A percentile compares a stretch with the other conserved stretches of the same genome.
These are phyloP conservation scores for Saturnia japonica DNA, from an alignment of 2,888 invertebrate genomes.

Conservation along the genomic window DNA sequence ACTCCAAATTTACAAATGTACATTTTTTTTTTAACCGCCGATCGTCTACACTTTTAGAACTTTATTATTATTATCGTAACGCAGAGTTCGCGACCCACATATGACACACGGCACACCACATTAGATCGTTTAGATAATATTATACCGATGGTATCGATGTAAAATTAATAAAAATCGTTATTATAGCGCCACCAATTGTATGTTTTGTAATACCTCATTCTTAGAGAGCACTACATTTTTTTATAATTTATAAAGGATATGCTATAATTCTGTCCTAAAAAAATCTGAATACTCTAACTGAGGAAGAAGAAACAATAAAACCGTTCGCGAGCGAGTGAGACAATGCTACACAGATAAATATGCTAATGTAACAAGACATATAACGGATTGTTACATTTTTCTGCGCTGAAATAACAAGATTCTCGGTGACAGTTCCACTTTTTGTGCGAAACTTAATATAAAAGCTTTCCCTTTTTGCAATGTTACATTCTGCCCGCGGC, in stretches of 20 bases:
- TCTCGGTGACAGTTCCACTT: constrained; percentile 6
- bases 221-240: not conserved
- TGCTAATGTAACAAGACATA: constrained; percentile 1
- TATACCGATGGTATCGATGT: too few species aligned
- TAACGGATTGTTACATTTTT: constrained; percentile 14
- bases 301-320: not conserved
- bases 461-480: not conserved
- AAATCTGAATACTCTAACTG: not conserved
- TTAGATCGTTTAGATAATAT: too few species aligned
- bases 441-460: not conserved
- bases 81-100: too few species aligned
- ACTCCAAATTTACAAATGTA: too few species aligned
- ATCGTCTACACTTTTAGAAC: too few species aligned
- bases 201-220: not conserved
- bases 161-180: too few species aligned
- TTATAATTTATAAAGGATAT: not conserved
- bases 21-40: too few species aligned
- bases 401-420: constrained; percentile 11
- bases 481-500: not conserved
- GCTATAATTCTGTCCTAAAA: not conserved
- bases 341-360: not conserved
- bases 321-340: not conserved
- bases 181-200: too few species aligned
- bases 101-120: too few species aligned
- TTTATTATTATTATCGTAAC: too few species aligned